Evolutionary conservation across 1,140 invertebrate species (phyloP), one percentile per base, ranked within the genome.

Genomic region (Drosophila athabasca): DNA sequence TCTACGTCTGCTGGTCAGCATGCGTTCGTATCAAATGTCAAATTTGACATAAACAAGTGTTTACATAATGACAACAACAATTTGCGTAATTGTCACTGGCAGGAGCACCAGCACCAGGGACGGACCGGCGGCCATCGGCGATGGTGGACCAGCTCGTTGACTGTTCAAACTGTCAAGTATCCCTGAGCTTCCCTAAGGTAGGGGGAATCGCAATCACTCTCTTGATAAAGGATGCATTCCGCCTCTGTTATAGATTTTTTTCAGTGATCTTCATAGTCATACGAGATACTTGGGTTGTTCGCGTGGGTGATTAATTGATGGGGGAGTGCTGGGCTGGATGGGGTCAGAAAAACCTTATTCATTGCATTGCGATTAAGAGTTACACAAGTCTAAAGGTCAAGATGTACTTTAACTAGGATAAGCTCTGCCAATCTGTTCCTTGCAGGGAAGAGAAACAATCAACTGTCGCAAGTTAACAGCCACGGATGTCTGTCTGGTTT

Each of bases 41-140:
- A 88, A 88, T 79, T 88, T 88, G 83, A 83, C 83, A 79, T 72
- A 83, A 88, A 79, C 83, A 88, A 88, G 83, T 88, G 84, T 88
- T 88, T 88, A 88, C 83, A 89, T 79, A 88, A 88, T 79, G 83
- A 79, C 83, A 88, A 88, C 83, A 79, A 88, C 83, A 88, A 89
- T 88, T 88, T 88, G 72, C 79, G 84, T 88, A 88, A 88, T 88
- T 88, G 79, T 68, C 84, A 64, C 58, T 35, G 79, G 76, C 76
- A 82, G 48, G 39, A 43, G 53, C 46, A 11, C 31, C 49, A 41
- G 17, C 39, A 22, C 17, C 17, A 59, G 66, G 43, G 31, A 58
- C 17, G 43, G 31, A 46, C 29, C 29, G 29, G 8, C 29, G 29
- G 29, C 7, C 29, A 31, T 8, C 29, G 29, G 7, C 6, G 29